Base-by-base conservation (phyloP, 2,113 vertebrate species). In the Coptodon rendalli region DNA sequence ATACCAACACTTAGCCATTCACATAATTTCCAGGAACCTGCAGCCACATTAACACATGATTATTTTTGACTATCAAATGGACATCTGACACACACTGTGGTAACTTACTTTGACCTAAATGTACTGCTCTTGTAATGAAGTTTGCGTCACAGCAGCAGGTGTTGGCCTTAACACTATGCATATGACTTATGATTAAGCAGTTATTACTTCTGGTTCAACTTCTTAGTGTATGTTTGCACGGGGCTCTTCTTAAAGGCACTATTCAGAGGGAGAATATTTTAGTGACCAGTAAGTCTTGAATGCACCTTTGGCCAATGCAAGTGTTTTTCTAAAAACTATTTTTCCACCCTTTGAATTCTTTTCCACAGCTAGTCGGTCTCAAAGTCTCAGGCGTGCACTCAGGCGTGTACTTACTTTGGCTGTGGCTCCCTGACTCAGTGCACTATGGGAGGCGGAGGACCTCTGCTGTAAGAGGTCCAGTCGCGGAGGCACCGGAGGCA, bases 401-500 rank as follows among this genome's bases (percentile, higher is more conserved):
- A 13, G 9, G n/a, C 43, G 34, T 27, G 57, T 14, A 48, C 84
- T 89, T 89, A 97, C 98, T 97, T 99, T 99, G 34, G 97, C 96
- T 5, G 97, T 89, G 54, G 97, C 96, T 57, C 97, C 97, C 80
- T 97, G 97, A 59, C 96, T 96, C 92, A 97, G 97, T 22, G 96
- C 90, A 7, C 96, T 95, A 1, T 96, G 92, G 0, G 97, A 95
- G 84, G 92, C 91, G 59, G 96, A 89, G 34, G 95, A 93, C 87
- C 97, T 95, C 84, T 98, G 98, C 86, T 97, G 98, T 78, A 99
- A 84, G 79, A 99, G 97, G 89, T 99, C 99, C 89, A 99, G 96
- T 0, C 99, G 96, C 0, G 98, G 99, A 0, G 99, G 99, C 80
- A 99, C 99, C 0, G 99, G 99, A 5, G 99, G 99, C 63, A 99